phyloP scores from a whole-genome alignment of 2,113 vertebrate genomes.

The Psittacula cyanocephala region DNA sequence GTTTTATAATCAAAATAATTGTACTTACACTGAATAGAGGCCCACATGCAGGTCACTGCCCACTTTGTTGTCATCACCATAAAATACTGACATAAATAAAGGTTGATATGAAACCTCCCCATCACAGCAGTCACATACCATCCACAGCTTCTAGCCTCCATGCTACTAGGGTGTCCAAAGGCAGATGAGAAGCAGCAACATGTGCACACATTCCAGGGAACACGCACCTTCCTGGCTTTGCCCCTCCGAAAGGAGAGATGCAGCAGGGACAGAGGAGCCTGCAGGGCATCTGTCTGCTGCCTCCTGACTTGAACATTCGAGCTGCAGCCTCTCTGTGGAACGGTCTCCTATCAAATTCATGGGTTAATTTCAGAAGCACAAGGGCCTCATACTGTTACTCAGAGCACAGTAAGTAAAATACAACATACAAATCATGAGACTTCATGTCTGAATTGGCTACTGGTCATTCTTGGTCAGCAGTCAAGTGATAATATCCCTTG shows the following conservation, averaged over 20 bases:
- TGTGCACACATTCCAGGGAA: not conserved
- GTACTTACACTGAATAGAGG: not conserved
- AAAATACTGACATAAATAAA: constrained; percentile 15
- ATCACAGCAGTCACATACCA: not conserved
- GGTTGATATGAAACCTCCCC: not conserved
- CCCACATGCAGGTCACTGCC: not conserved
- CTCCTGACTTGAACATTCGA: accelerated
- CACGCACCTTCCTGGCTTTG: not conserved
- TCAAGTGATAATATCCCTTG: not conserved
- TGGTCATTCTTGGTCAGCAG: not conserved
- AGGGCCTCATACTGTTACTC: not conserved
- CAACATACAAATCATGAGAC: not conserved
- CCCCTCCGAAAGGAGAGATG: not conserved
- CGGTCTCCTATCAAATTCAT: not conserved
- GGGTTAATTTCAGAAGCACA: not conserved
- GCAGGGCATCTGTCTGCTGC: not conserved
- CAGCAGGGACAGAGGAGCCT: accelerated
- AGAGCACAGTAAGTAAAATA: not conserved
- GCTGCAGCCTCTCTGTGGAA: not conserved
- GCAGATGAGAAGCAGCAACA: not conserved
- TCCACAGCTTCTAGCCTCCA: not conserved
- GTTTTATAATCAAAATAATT: not conserved
- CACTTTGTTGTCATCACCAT: not conserved
- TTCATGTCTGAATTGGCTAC: not conserved
- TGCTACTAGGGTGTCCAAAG: not conserved